Evolutionary conservation across 2,888 invertebrate genomes (phyloP).

Genomic region (Drosophila subquinaria): DNA sequence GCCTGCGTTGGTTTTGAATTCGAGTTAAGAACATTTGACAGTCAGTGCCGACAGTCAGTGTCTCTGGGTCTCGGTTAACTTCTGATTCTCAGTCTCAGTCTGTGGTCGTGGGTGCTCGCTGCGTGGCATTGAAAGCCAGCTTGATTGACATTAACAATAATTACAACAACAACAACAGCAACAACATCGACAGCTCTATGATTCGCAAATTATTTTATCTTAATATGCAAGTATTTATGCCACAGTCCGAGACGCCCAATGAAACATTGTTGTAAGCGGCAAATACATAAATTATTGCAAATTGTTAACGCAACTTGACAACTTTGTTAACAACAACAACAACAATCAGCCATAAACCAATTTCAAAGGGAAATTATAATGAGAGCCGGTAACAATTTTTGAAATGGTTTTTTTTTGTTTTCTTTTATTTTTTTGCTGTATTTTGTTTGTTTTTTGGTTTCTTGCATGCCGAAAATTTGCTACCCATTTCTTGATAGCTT

Average conservation of each 20-base stretch:
- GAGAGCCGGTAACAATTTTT: slow-evolving; percentile 42
- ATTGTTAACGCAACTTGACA: slow-evolving; percentile 57
- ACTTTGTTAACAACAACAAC: slow-evolving; percentile 28
- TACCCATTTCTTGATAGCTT: slow-evolving; percentile 55
- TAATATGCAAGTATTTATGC: slow-evolving; percentile 63
- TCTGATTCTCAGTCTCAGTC: slow-evolving; percentile 15
- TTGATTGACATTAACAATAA: slow-evolving; percentile 28
- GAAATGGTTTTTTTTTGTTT: slow-evolving; percentile 52
- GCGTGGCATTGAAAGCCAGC: slow-evolving; percentile 46
- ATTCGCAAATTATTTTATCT: slow-evolving; percentile 40
- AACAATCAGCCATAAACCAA: slow-evolving; percentile 19
- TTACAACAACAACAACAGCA: slow-evolving; percentile 7
- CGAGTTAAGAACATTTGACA: slow-evolving; percentile 60
- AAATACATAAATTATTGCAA: slow-evolving; percentile 67
- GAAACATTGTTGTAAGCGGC: slow-evolving; percentile 55
- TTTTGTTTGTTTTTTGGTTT: slow-evolving; percentile 28
- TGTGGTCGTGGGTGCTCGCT: slow-evolving; percentile 45
- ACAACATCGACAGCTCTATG: slow-evolving; percentile 12
- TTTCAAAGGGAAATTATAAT: slow-evolving; percentile 50
- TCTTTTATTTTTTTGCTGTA: slow-evolving; percentile 34
- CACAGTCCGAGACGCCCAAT: slow-evolving; percentile 41
- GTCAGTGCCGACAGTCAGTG: slow-evolving; percentile 29
- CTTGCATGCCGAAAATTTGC: slow-evolving; percentile 40
- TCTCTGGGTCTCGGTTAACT: slow-evolving; percentile 51
- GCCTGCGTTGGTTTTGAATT: slow-evolving; percentile 57